Evolutionary conservation across 1,140 invertebrate genomes (phyloP).

Genomic region (Chelonus insularis): DNA sequence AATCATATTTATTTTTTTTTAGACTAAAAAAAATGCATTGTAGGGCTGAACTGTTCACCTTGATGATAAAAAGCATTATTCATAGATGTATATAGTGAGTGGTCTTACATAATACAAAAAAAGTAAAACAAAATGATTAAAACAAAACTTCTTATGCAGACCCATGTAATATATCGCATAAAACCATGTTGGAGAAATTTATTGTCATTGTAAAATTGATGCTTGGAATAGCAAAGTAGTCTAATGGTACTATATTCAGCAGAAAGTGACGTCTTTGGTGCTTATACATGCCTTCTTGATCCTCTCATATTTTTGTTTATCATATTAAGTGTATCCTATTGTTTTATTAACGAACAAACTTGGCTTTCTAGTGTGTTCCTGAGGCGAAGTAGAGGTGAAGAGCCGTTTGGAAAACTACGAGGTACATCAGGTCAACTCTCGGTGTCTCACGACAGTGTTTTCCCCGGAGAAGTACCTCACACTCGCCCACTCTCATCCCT

Average conservation of each 20-base stretch:
- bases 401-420: constrained; percentile 49
- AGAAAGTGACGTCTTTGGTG: neutral
- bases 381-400: constrained; percentile 42
- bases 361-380: constrained; percentile 43
- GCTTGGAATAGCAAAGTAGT: too few relatives aligned
- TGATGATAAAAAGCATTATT: too few relatives aligned
- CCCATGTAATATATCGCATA: too few relatives aligned
- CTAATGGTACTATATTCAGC: neutral
- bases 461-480: constrained; percentile 65
- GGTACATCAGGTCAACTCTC: constrained; percentile 61
- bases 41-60: too few relatives aligned
- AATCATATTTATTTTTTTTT: too few relatives aligned
- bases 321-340: neutral
- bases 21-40: too few relatives aligned
- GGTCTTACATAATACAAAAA: too few relatives aligned
- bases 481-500: constrained; percentile 53
- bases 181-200: too few relatives aligned
- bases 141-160: too few relatives aligned
- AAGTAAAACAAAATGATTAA: too few relatives aligned
- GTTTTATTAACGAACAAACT: constrained; percentile 25
- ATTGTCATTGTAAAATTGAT: neutral
- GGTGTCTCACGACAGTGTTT: constrained; percentile 78
- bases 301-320: neutral
- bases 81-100: too few relatives aligned
- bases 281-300: neutral